Evolutionary conservation across 2,888 invertebrate species (phyloP), one percentile per base, ranked within the genome.

Genomic region (Lycia hirtaria): DNA sequence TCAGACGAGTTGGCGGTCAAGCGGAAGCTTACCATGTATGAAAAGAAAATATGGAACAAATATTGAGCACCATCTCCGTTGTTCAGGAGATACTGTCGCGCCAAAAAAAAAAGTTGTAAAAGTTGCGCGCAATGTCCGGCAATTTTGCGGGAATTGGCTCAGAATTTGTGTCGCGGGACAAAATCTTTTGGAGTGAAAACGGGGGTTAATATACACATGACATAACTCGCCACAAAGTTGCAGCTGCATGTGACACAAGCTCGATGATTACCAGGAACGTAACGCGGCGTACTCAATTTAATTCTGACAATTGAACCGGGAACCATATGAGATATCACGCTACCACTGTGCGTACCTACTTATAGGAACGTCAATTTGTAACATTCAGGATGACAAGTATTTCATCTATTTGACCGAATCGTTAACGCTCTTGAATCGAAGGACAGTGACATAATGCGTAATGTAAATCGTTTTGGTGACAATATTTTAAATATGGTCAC

Each of bases 301-400:
- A 82, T 86, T 80, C 78, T 64, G 73, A 71, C 87, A 85, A 85
- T 87, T 81, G 73, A 83, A 73, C 69, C 64, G 68, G 48, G 64
- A 63, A 64, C 60, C 62, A 64, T 68, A 55, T 43, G 52, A 62
- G 56, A 40, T 44, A 61, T 64, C 61, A 61, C 54, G 51, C 35
- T 10, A 12, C 45, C 37, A 4, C n/a, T 33, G 33, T 32, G 32
- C n/a, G n/a, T 57, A 45, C 14, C 7, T 37, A 32, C 15, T 20
- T 60, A 52, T 41, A 41, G 14, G 20, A 30, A 2, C 19, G 15
- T 20, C 30, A 58, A 56, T 49, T 62, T 60, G 61, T 57, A 52
- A 59, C 59, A 48, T 55, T 57, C n/a, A 26, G 37, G 41, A 26
- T 56, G 57, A 47, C 58, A 59, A 52, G 22, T 43, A 44, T 48